These are phyloP conservation scores for Rhinatrema bivittatum DNA, from an alignment of 2,797 vertebrate species.

Conservation along the genomic window DNA sequence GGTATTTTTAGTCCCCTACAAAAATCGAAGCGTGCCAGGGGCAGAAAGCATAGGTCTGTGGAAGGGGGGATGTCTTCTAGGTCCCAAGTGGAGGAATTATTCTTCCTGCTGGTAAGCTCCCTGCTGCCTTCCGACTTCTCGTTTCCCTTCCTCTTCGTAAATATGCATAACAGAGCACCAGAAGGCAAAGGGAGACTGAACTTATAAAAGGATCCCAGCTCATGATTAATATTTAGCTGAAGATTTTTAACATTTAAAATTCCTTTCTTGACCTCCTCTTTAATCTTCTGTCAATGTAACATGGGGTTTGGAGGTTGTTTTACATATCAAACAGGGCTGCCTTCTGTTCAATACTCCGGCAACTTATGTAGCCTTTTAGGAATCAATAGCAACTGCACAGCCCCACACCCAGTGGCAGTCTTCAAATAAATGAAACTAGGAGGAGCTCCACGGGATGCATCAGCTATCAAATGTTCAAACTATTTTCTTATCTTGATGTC, in stretches of 20 bases:
- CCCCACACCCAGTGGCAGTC: neutral
- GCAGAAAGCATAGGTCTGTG: too few species aligned
- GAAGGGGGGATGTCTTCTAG: too few species aligned
- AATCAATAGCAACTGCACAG: conserved; percentile 6
- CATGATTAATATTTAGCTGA: conserved; percentile 19
- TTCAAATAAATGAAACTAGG: conserved; percentile 4
- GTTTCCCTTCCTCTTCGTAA: conserved; percentile 18
- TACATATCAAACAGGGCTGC: conserved; percentile 15
- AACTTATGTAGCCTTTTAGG: conserved; percentile 16
- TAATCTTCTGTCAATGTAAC: conserved; percentile 29
- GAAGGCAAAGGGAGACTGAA: conserved; percentile 17
- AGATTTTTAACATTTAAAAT: conserved; percentile 24
- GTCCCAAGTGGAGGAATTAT: too few species aligned
- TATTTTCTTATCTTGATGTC: conserved; percentile 24
- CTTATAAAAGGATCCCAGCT: conserved; percentile 14
- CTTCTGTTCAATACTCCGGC: conserved; percentile 14
- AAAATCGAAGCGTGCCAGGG: too few species aligned
- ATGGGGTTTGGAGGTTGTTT: conserved; percentile 14
- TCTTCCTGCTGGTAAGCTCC: too few species aligned
- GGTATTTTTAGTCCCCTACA: too few species aligned
- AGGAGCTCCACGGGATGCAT: conserved; percentile 10
- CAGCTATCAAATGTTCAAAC: conserved; percentile 29
- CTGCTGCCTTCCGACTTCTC: too few species aligned
- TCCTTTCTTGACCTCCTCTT: conserved; percentile 27
- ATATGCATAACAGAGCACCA: conserved; percentile 17